Percentiles rank a stretch among this genome's conserved stretches.
Evolutionary conservation across 1,140 invertebrate species (phyloP).

Genomic region (Drosophila kurseongensis): DNA sequence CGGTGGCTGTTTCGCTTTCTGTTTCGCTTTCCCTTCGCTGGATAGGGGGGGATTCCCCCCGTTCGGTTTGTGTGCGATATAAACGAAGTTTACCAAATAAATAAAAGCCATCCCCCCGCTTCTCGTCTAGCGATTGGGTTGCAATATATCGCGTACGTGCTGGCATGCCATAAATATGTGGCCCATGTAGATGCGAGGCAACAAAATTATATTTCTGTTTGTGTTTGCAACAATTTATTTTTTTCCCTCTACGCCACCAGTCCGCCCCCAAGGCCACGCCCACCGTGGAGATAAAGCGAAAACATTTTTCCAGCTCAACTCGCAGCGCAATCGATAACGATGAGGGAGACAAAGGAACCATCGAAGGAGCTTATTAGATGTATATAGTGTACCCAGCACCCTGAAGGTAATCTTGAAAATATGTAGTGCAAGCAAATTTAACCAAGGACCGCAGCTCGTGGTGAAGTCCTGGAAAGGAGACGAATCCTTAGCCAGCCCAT

Average conservation of each 20-base stretch:
- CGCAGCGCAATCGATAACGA: slow-evolving; percentile 42
- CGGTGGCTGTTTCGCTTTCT: slow-evolving; percentile 43
- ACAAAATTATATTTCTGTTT: slow-evolving; percentile 83
- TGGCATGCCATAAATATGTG: slow-evolving; percentile 82
- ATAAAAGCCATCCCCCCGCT: slow-evolving; percentile 54
- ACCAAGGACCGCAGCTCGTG: slow-evolving; percentile 26
- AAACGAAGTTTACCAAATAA: slow-evolving; percentile 78
- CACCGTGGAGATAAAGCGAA: slow-evolving; percentile 32
- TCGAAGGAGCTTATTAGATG: slow-evolving; percentile 40
- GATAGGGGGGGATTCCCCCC: slow-evolving; percentile 11
- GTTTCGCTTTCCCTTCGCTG: slow-evolving; percentile 52
- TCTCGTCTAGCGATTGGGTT: slow-evolving; percentile 59
- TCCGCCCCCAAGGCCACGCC: slow-evolving; percentile 8
- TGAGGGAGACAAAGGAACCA: slow-evolving; percentile 33
- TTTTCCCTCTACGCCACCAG: slow-evolving; percentile 18
- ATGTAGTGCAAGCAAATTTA: slow-evolving; percentile 36
- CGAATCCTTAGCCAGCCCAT: slow-evolving; percentile 20
- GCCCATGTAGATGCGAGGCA: slow-evolving; percentile 55
- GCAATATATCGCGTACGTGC: slow-evolving; percentile 83
- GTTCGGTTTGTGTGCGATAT: slow-evolving; percentile 59
- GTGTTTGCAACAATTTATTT: slow-evolving; percentile 82
- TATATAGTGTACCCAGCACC: not conserved
- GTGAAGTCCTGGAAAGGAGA: slow-evolving; percentile 2
- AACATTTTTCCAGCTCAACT: slow-evolving; percentile 53
- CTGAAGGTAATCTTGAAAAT: slow-evolving; percentile 25